These are phyloP conservation scores for Oncopeltus fasciatus DNA, from an alignment of 1,140 invertebrate genomes.

Conservation along the genomic window DNA sequence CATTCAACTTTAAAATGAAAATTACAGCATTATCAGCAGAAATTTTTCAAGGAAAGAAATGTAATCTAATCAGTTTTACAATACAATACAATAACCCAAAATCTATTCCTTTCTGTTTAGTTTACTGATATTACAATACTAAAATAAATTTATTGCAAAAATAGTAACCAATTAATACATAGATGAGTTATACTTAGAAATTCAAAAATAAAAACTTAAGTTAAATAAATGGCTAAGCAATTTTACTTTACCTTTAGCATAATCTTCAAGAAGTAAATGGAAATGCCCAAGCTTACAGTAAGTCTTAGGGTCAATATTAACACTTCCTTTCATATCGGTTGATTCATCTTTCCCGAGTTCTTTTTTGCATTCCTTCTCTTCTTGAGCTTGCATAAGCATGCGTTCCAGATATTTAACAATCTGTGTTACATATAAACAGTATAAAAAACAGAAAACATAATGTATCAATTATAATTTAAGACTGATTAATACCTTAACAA, in stretches of 20 bases:
- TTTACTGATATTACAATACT: no score
- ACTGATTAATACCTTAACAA: constrained; percentile 50
- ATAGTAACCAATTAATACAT: background rate
- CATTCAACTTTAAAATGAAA: no score
- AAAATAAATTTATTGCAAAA: background rate
- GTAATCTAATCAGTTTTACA: no score
- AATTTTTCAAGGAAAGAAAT: no score
- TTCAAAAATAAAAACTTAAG: background rate
- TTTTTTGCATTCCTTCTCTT: constrained; percentile 31
- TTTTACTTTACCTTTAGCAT: constrained; percentile 60
- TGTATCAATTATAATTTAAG: background rate
- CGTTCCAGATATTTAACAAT: constrained; percentile 69
- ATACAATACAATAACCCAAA: no score
- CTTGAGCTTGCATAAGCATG: constrained; percentile 56
- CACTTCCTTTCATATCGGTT: constrained; percentile 36
- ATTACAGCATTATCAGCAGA: no score
- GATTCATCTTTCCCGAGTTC: constrained; percentile 26
- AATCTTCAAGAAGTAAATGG: constrained; percentile 78
- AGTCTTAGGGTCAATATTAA: constrained; percentile 73
- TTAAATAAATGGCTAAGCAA: background rate
- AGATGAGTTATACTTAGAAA: background rate
- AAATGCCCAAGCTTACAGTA: constrained; percentile 90
- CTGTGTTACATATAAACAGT: constrained; percentile 27
- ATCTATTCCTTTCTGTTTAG: no score
- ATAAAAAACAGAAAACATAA: background rate